Conservation (phyloP, 2,888 invertebrate species). For the Rhagium mordax region DNA sequence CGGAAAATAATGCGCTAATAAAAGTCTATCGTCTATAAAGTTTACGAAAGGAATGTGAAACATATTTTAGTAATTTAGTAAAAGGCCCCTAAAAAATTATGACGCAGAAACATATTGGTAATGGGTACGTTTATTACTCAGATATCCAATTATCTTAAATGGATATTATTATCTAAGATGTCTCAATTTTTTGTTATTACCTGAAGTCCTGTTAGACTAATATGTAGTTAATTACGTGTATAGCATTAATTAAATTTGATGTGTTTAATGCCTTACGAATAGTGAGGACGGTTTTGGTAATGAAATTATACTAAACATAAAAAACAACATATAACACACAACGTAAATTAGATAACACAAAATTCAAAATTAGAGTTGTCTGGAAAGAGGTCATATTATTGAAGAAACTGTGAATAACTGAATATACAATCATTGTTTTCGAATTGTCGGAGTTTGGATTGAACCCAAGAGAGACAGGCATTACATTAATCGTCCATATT, state of each 20-base stretch:
- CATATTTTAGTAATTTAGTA: conserved; percentile 11
- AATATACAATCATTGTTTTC: no score
- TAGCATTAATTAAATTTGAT: conserved; percentile 1
- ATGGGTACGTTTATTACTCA: conserved; percentile 2
- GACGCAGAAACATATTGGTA: conserved; percentile 23
- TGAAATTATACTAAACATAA: background rate
- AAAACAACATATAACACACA: no score
- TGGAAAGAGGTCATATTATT: no score
- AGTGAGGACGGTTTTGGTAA: background rate
- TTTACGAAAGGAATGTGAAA: conserved; percentile 1
- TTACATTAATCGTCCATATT: no score
- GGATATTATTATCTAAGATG: conserved; percentile 20
- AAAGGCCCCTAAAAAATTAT: conserved; percentile 16
- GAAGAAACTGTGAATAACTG: no score
- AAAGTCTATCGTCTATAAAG: conserved; percentile 2
- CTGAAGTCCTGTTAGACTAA: background rate
- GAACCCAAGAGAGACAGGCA: no score
- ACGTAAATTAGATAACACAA: no score
- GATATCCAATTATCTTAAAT: conserved; percentile 20
- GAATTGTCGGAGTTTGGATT: no score
- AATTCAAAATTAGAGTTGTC: no score
- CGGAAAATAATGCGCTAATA: background rate
- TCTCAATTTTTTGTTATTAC: conserved; percentile 7
- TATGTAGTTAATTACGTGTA: background rate
- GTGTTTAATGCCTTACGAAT: background rate